Percentiles rank a stretch among this genome's conserved stretches.
phyloP scores from a whole-genome alignment of 2,888 invertebrate genomes.

The Eristalis pertinax region DNA sequence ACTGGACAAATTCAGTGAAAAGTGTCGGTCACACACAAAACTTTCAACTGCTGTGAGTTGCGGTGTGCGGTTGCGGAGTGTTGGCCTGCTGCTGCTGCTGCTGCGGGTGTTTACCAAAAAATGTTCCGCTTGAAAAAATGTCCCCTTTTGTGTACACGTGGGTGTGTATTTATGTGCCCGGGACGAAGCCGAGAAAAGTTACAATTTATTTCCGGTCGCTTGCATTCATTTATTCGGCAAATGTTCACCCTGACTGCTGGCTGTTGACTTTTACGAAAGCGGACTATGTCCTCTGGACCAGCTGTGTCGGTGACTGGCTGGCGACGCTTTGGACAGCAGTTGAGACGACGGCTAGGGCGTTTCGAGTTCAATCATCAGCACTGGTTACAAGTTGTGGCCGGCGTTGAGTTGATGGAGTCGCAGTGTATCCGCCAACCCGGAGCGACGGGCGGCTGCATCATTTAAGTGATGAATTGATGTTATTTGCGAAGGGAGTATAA shows the following conservation, averaged over 20 bases:
- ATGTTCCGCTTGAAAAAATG: conserved; percentile 63
- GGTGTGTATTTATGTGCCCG: conserved; percentile 8
- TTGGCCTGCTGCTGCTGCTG: conserved; percentile 33
- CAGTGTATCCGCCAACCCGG: conserved; percentile 31
- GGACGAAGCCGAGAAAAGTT: conserved; percentile 56
- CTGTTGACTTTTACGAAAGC: conserved; percentile 60
- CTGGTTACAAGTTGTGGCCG: conserved; percentile 7
- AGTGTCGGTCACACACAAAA: conserved; percentile 70
- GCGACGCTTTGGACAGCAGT: neutral
- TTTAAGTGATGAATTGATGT: conserved; percentile 76
- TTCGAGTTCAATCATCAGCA: conserved; percentile 51
- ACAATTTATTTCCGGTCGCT: conserved; percentile 72
- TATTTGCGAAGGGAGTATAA: conserved; percentile 73
- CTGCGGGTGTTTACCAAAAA: conserved; percentile 64
- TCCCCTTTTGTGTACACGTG: conserved; percentile 4
- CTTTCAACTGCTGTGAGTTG: conserved; percentile 49
- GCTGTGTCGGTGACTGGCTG: conserved; percentile 23
- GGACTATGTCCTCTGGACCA: neutral
- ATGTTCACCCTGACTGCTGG: conserved; percentile 41
- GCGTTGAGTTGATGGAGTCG: conserved; percentile 14
- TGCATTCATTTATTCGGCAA: conserved; percentile 70
- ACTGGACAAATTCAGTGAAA: conserved; percentile 69
- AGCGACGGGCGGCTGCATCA: conserved; percentile 73
- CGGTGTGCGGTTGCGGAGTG: conserved; percentile 24
- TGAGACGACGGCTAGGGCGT: conserved; percentile 2